These are phyloP conservation scores for Cercopithecus hamlyni DNA, from an alignment of 2,797 vertebrate genomes.

Conservation along the genomic window DNA sequence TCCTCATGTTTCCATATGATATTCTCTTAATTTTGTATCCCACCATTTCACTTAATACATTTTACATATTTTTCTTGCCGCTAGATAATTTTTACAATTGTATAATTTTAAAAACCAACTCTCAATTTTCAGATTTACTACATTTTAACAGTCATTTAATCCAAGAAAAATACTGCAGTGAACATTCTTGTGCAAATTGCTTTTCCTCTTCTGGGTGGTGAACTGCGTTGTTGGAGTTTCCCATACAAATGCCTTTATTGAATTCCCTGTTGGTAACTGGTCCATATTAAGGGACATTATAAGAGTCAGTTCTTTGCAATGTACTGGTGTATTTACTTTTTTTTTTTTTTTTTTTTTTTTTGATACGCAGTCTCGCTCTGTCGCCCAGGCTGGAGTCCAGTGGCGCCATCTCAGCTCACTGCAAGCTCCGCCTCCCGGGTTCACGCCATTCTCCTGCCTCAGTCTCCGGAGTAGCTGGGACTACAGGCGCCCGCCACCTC, in stretches of 20 bases:
- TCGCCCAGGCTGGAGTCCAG: too few relatives aligned
- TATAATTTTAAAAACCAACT: slow-evolving; percentile 17
- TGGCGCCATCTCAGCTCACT: too few relatives aligned
- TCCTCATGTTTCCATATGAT: not conserved
- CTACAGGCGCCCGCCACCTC: too few relatives aligned
- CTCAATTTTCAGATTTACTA: slow-evolving; percentile 32
- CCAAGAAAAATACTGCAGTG: slow-evolving; percentile 11
- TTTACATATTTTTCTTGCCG: not conserved
- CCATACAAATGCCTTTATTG: not conserved
- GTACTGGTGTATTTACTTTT: not conserved
- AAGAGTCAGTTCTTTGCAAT: not conserved
- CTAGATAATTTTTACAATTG: slow-evolving; percentile 15
- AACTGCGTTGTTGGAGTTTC: slow-evolving; percentile 5
- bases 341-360: too few relatives aligned
- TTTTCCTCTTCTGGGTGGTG: slow-evolving; percentile 25
- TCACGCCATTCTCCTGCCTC: too few relatives aligned
- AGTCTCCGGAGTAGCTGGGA: too few relatives aligned
- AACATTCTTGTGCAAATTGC: not conserved
- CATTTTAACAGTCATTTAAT: not conserved
- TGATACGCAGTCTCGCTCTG: too few relatives aligned
- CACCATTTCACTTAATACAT: not conserved
- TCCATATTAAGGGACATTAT: not conserved
- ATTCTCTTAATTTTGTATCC: slow-evolving; percentile 37
- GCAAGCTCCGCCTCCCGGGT: too few relatives aligned
- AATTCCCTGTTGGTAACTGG: slow-evolving; percentile 49